phyloP scores from a whole-genome alignment of 2,113 vertebrate genomes.

The Xiphophorus couchianus region DNA sequence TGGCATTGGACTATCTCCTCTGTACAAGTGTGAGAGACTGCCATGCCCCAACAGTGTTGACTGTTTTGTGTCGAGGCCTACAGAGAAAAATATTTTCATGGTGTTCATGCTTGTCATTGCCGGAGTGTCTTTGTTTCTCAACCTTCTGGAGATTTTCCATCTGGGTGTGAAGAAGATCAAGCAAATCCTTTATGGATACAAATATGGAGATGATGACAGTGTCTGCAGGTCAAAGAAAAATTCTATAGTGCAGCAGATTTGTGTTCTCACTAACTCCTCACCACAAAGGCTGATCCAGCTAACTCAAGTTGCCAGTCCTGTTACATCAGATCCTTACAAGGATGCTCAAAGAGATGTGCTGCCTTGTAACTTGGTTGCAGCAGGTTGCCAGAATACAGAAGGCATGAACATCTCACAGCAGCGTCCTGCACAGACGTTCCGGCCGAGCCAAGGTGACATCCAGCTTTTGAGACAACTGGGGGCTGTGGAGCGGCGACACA shows the following conservation, averaged over 20 bases:
- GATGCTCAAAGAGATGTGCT: constrained; percentile 50
- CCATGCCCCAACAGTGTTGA: constrained; percentile 94
- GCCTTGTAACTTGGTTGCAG: constrained; percentile 46
- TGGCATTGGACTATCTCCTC: constrained; percentile 86
- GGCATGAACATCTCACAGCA: constrained; percentile 43
- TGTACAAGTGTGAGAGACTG: constrained; percentile 89
- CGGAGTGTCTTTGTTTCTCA: constrained; percentile 89
- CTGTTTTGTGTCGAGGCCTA: constrained; percentile 94
- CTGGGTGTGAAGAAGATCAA: constrained; percentile 89
- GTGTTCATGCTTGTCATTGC: constrained; percentile 94
- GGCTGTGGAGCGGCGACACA: constrained; percentile 34
- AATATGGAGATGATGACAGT: constrained; percentile 76
- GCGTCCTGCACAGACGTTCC: constrained; percentile 14
- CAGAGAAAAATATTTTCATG: constrained; percentile 97
- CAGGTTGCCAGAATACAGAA: constrained; percentile 55
- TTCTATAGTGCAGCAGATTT: constrained; percentile 80
- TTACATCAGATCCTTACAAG: constrained; percentile 51
- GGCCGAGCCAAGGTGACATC: constrained; percentile 68
- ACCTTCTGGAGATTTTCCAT: constrained; percentile 91
- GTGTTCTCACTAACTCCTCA: constrained; percentile 73
- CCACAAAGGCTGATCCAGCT: constrained; percentile 78
- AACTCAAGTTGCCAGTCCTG: constrained; percentile 67
- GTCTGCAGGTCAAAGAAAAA: constrained; percentile 85
- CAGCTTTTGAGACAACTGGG: constrained; percentile 59
- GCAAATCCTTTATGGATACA: constrained; percentile 80